Evolutionary conservation across 2,888 invertebrate species (phyloP).

Genomic region (Dicyrtoma fusca): DNA sequence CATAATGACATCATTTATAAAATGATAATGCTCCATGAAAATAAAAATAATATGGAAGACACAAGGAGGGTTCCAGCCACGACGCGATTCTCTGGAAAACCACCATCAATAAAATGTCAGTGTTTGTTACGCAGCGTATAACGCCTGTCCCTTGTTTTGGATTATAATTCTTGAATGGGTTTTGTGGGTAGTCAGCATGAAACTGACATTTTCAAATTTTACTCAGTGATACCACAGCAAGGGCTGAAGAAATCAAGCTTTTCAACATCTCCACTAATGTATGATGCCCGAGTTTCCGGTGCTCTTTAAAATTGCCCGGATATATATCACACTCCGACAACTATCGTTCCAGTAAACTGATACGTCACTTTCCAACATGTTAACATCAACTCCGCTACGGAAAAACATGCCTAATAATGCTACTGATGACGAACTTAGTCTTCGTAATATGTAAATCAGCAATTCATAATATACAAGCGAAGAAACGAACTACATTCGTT

Average conservation of each 20-base stretch:
- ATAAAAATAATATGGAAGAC: not conserved
- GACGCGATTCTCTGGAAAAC: not conserved
- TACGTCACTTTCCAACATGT: too few relatives aligned
- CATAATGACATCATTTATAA: not conserved
- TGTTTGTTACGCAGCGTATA: not conserved
- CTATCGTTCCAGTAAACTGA: not conserved
- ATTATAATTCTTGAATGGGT: not conserved
- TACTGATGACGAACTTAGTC: too few relatives aligned
- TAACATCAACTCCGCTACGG: too few relatives aligned
- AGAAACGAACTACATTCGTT: too few relatives aligned
- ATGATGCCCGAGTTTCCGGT: not conserved
- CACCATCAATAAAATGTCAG: slow-evolving; percentile 18
- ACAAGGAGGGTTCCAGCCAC: not conserved
- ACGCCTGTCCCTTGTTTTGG: not conserved
- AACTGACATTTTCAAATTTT: slow-evolving; percentile 11
- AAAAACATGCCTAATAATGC: too few relatives aligned
- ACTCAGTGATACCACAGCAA: not conserved
- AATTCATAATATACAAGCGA: too few relatives aligned
- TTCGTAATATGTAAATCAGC: too few relatives aligned
- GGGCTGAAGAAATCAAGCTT: not conserved
- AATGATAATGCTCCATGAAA: slow-evolving; percentile 6
- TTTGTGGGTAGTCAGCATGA: not conserved
- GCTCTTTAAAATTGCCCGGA: not conserved
- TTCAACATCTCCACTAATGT: not conserved
- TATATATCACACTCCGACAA: not conserved